Conservation (phyloP, 2,888 invertebrate species). For the Galeruca laticollis region DNA sequence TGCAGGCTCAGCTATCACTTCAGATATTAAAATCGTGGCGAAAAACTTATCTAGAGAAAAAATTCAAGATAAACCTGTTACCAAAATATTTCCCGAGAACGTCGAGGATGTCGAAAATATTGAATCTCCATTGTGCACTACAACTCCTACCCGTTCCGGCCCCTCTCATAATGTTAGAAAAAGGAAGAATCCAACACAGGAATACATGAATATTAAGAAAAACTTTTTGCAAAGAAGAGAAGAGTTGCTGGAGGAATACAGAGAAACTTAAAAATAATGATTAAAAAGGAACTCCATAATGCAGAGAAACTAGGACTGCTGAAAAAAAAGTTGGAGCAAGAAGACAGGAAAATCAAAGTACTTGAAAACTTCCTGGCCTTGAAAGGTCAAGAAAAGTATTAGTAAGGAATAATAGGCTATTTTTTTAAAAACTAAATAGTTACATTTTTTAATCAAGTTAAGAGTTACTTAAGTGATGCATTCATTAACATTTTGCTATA, state of each 20-base stretch:
- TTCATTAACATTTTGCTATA: too few relatives aligned
- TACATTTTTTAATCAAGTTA: too few relatives aligned
- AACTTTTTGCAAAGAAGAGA: not conserved
- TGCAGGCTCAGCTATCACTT: not conserved
- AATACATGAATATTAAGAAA: not conserved
- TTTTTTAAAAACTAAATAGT: too few relatives aligned
- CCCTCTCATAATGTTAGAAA: not conserved
- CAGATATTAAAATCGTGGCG: not conserved
- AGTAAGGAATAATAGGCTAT: not conserved
- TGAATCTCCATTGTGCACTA: constrained; percentile 1
- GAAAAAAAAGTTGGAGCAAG: not conserved
- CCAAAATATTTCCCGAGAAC: not conserved
- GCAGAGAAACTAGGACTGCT: not conserved
- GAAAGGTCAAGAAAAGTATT: not conserved
- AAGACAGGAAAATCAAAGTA: not conserved
- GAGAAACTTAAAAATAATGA: not conserved
- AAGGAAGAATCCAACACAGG: not conserved
- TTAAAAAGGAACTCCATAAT: not conserved
- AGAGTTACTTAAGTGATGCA: too few relatives aligned
- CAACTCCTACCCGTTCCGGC: not conserved
- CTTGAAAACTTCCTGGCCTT: not conserved
- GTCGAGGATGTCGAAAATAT: not conserved
- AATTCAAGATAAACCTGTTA: not conserved
- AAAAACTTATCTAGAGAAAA: too few relatives aligned
- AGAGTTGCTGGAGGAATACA: not conserved